phyloP scores from a whole-genome alignment of 2,113 vertebrate genomes.

The Ramphastos sulfuratus region DNA sequence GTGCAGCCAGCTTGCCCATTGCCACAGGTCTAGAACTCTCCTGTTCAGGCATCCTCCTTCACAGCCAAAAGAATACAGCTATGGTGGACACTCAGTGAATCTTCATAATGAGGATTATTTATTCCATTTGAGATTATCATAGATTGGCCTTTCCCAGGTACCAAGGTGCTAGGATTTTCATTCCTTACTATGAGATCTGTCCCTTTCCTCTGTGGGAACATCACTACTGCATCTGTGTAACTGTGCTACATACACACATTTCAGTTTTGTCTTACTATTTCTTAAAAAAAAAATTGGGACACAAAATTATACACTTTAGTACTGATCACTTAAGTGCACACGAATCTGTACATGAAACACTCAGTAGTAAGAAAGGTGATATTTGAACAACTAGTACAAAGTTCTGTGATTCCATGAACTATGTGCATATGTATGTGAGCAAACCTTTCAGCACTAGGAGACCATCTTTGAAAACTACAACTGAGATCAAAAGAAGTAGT shows the following conservation, averaged over 20 bases:
- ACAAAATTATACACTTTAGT: not conserved
- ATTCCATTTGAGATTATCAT: not conserved
- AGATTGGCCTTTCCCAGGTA: not conserved
- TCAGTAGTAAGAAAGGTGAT: not conserved
- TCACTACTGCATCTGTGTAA: not conserved
- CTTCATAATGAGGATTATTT: not conserved
- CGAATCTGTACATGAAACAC: not conserved
- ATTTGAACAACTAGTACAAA: not conserved
- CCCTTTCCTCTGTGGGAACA: not conserved
- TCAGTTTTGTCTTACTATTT: not conserved
- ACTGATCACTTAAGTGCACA: not conserved
- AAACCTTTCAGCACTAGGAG: not conserved
- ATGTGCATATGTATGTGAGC: not conserved
- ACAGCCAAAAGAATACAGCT: accelerated
- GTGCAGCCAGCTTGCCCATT: not conserved
- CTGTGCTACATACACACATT: not conserved
- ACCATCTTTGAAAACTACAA: not conserved
- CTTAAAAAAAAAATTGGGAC: not conserved
- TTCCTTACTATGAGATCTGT: not conserved
- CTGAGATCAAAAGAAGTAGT: not conserved
- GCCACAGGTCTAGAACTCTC: not conserved
- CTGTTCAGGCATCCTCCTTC: not conserved
- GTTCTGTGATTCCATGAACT: too few species aligned
- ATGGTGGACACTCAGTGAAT: too few species aligned
- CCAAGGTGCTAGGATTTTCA: not conserved